Conservation (phyloP, 2,113 vertebrate species). For the Actenoides lindsayi region DNA sequence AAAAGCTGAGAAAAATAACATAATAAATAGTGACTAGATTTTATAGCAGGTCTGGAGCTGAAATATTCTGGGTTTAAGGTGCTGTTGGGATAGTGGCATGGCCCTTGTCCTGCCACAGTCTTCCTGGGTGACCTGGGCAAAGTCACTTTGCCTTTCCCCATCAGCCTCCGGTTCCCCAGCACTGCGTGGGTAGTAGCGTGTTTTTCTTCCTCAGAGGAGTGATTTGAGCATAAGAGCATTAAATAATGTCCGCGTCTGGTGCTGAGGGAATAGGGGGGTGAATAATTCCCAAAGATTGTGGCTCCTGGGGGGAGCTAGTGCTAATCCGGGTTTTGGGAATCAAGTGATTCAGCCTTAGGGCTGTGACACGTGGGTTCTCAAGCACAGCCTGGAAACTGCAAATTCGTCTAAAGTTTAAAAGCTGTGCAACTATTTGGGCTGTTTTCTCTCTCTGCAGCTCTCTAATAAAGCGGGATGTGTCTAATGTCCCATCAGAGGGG, state of each 20-base stretch:
- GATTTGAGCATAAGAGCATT: background rate
- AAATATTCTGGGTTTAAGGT: background rate
- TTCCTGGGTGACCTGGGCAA: background rate
- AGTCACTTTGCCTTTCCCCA: background rate
- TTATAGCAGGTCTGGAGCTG: background rate
- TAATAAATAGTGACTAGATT: background rate
- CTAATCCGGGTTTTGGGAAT: background rate
- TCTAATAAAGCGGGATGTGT: background rate
- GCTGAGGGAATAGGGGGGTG: background rate
- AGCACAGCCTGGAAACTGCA: background rate
- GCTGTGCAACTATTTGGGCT: background rate
- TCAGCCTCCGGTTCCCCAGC: fast-evolving
- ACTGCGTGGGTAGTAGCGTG: fast-evolving
- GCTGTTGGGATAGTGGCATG: fast-evolving
- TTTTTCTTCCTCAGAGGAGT: background rate
- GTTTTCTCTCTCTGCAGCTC: background rate
- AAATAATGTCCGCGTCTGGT: background rate
- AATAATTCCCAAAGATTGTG: background rate
- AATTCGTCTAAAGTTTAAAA: background rate
- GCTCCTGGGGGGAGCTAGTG: background rate
- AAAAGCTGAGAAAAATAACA: background rate
- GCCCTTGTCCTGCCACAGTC: background rate
- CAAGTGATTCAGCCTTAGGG: background rate
- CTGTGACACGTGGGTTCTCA: background rate
- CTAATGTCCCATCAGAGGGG: fast-evolving